Conservation (phyloP, 2,113 vertebrate species). For the Symphodus melops region DNA sequence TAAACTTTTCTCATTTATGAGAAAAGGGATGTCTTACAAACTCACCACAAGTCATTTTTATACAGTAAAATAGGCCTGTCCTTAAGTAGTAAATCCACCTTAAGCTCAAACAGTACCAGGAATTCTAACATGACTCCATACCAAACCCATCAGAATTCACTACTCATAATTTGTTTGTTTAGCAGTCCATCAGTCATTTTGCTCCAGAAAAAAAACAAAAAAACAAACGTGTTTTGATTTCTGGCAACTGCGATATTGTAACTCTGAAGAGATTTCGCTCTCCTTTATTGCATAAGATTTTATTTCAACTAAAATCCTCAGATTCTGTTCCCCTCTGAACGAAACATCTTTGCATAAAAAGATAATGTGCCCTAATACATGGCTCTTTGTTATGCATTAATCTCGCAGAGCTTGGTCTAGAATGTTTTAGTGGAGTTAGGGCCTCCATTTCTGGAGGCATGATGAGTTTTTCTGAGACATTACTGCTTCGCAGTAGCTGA, state of each 20-base stretch:
- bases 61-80: not conserved
- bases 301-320: conserved; percentile 13
- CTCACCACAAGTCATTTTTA: not conserved
- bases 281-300: conserved; percentile 19
- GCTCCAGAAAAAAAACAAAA: conserved; percentile 9
- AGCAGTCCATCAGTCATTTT: conserved; percentile 31
- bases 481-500: too few relatives aligned
- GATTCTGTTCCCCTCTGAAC: conserved; percentile 2
- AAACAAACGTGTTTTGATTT: conserved; percentile 15
- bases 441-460: too few relatives aligned
- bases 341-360: too few relatives aligned
- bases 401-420: too few relatives aligned
- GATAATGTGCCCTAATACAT: not conserved
- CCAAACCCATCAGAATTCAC: conserved; percentile 15
- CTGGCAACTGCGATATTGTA: not conserved
- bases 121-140: not conserved
- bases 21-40: not conserved
- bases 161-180: conserved; percentile 54
- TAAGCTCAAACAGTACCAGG: not conserved
- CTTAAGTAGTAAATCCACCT: too few relatives aligned
- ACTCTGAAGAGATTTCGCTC: conserved; percentile 24
- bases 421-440: too few relatives aligned
- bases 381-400: not conserved
- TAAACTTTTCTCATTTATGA: not conserved
- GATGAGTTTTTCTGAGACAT: too few relatives aligned